phyloP scores from a whole-genome alignment of 2,888 invertebrate genomes.

The Cybosia mesomella region DNA sequence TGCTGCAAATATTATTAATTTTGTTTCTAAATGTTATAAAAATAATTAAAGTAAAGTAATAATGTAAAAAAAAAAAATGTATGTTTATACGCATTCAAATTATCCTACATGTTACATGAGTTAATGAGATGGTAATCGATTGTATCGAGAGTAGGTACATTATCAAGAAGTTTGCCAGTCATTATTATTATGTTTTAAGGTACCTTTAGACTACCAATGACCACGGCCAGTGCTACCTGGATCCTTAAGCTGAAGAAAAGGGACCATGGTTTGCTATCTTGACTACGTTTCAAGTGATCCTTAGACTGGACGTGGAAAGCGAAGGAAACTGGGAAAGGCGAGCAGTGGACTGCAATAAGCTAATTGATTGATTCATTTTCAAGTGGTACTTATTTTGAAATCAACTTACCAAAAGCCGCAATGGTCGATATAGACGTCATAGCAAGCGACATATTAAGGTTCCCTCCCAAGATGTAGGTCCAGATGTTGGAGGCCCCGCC shows the following conservation, averaged over 20 bases:
- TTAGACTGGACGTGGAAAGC: background rate
- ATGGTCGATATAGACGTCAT: slow-evolving; percentile 98
- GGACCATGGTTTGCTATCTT: no score
- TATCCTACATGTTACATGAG: no score
- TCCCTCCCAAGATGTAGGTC: slow-evolving; percentile 96
- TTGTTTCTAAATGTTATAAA: background rate
- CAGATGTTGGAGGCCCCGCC: slow-evolving; percentile 99
- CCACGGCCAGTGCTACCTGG: no score
- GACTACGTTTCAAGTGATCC: no score
- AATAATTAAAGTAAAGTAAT: background rate
- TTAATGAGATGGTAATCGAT: no score
- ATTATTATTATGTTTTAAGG: no score
- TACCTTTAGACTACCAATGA: no score
- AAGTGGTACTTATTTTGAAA: background rate
- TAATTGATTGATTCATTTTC: background rate
- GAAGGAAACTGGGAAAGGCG: background rate
- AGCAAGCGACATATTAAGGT: slow-evolving; percentile 96
- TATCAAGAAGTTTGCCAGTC: no score
- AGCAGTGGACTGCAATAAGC: background rate
- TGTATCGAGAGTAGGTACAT: no score
- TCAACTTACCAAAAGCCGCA: slow-evolving; percentile 91
- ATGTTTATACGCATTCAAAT: no score
- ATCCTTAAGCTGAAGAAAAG: no score
- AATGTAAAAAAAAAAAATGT: no score
- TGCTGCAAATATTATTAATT: slow-evolving; percentile 78